Conservation (phyloP, 2,797 vertebrate genomes). For the Gila robusta region DNA sequence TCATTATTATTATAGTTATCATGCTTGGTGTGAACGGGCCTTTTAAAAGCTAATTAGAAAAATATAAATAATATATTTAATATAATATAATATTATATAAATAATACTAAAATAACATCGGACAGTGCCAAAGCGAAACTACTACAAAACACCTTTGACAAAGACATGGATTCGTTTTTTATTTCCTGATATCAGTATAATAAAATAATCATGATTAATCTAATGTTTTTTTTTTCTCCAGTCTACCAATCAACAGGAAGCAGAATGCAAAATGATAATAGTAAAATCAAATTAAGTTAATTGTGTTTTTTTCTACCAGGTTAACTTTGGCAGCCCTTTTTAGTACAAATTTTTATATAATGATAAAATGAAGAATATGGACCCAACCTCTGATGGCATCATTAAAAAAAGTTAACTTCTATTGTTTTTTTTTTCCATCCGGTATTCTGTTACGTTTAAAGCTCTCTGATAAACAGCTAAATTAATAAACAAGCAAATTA, state of each 20-base stretch:
- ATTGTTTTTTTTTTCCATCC: not conserved
- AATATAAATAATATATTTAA: not conserved
- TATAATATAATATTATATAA: not conserved
- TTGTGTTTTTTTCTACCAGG: not conserved
- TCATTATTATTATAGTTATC: not conserved
- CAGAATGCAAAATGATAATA: not conserved
- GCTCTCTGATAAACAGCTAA: constrained; percentile 6
- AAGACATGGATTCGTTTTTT: not conserved
- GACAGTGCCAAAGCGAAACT: not conserved
- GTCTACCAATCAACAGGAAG: not conserved
- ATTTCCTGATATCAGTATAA: not conserved
- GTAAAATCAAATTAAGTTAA: not conserved
- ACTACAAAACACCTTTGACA: not conserved
- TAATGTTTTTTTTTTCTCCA: not conserved
- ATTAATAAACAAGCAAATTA: constrained; percentile 48
- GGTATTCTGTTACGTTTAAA: not conserved
- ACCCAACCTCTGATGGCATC: not conserved
- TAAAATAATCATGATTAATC: not conserved
- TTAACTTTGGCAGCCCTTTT: not conserved
- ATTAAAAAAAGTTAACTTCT: not conserved
- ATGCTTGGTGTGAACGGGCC: not conserved
- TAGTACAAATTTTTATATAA: not conserved
- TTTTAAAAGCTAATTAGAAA: not conserved
- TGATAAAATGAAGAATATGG: not conserved
- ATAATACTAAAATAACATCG: not conserved